These are phyloP conservation scores for Mormoops blainvillei DNA, from an alignment of 2,113 vertebrate genomes.

Conservation along the genomic window DNA sequence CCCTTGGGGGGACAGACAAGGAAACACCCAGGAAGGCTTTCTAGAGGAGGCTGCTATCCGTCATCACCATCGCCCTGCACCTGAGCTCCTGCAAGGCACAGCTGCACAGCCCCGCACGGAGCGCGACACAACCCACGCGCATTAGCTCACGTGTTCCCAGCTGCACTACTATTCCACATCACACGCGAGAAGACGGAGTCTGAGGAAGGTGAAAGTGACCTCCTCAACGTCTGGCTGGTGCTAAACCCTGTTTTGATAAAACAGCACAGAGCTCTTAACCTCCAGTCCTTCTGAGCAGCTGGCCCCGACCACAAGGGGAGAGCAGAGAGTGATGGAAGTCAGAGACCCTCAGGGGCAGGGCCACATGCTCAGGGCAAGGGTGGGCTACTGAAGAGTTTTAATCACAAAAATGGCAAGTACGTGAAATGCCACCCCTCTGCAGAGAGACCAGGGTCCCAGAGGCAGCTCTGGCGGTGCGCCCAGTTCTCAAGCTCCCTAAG, in stretches of 20 bases:
- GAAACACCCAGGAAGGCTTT: not conserved
- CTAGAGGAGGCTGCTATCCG: not conserved
- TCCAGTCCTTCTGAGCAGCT: not conserved
- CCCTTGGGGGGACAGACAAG: not conserved
- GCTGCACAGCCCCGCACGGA: fast-evolving
- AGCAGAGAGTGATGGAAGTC: not conserved
- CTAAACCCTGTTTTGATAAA: not conserved
- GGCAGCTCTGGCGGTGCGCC: not conserved
- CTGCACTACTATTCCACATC: fast-evolving
- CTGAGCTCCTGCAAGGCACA: not conserved
- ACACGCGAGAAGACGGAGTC: fast-evolving
- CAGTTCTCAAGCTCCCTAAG: not conserved
- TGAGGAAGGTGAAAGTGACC: not conserved
- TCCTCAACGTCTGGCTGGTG: not conserved
- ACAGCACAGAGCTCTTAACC: too few species aligned
- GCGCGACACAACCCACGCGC: fast-evolving
- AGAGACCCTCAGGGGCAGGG: not conserved
- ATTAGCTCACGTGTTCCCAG: fast-evolving
- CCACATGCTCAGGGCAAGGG: not conserved
- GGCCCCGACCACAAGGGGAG: not conserved
- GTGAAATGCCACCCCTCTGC: not conserved
- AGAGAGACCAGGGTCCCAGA: not conserved
- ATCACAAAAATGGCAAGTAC: too few species aligned
- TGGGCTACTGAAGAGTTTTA: not conserved
- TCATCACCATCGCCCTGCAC: too few species aligned